Percentiles rank a stretch among this genome's conserved stretches.
phyloP scores from a whole-genome alignment of 2,797 vertebrate genomes.

The Diceros bicornis region DNA sequence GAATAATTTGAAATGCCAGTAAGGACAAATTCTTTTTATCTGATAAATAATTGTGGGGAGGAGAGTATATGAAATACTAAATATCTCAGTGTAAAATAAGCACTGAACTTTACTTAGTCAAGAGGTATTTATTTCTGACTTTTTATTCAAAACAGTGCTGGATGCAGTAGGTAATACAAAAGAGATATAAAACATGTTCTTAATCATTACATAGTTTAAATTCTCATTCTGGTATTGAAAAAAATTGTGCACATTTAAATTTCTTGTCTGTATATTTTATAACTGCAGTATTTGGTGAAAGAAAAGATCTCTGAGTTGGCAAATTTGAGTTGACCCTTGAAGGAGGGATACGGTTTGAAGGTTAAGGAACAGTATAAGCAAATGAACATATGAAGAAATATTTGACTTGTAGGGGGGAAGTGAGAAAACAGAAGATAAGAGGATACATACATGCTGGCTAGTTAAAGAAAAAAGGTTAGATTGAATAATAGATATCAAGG shows the following conservation, averaged over 20 bases:
- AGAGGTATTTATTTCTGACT: neutral
- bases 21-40: slow-evolving; percentile 46
- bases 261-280: neutral
- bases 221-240: neutral
- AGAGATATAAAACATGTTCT: neutral
- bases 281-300: neutral
- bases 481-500: neutral
- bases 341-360: neutral
- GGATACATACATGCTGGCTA: neutral
- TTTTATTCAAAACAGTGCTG: slow-evolving; percentile 4
- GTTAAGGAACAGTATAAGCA: slow-evolving; percentile 30
- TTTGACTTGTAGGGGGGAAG: neutral
- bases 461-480: neutral
- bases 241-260: neutral
- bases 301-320: neutral
- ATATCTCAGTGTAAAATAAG: neutral
- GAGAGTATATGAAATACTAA: slow-evolving; percentile 38
- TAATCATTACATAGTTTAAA: slow-evolving; percentile 16
- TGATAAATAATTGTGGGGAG: neutral
- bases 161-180: neutral
- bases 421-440: neutral
- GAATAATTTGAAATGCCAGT: slow-evolving; percentile 31
- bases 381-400: slow-evolving; percentile 16
- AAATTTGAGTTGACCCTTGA: slow-evolving; percentile 41
- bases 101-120: neutral